A percentile compares a stretch with the other conserved stretches of the same genome.
Conservation (phyloP, 2,888 invertebrate species). For the Deroplatys truncata region DNA sequence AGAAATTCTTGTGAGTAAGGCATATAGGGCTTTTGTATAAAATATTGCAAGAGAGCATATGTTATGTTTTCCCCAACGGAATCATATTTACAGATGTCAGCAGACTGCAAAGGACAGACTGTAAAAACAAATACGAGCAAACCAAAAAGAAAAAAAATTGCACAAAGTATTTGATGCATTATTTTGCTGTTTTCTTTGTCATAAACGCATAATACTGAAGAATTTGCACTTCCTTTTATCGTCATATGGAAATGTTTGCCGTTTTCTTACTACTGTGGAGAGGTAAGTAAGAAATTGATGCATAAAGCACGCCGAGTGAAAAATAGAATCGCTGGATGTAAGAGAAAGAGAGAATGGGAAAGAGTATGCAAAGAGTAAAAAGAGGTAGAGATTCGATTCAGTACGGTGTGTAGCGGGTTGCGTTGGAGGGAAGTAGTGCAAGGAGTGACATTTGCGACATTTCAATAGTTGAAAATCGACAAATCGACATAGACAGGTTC, state of each 20-base stretch:
- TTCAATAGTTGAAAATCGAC: neutral
- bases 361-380: neutral
- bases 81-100: too few relatives aligned
- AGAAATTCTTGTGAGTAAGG: too few relatives aligned
- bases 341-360: neutral
- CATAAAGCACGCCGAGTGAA: neutral
- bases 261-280: neutral
- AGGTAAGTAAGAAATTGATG: neutral
- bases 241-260: neutral
- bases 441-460: neutral
- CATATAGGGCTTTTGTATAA: too few relatives aligned
- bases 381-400: neutral
- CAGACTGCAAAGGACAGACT: too few relatives aligned
- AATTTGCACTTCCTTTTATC: neutral
- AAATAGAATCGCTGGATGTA: neutral
- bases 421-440: neutral
- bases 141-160: too few relatives aligned
- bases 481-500: neutral
- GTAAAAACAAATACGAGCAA: too few relatives aligned
- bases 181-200: neutral
- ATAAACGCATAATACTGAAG: neutral
- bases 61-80: too few relatives aligned
- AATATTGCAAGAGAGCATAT: too few relatives aligned
- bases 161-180: too few relatives aligned
- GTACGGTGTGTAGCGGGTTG: neutral